A percentile compares a stretch with the other conserved stretches of the same genome.
phyloP scores from a whole-genome alignment of 2,113 vertebrate species.

The Cyphomyrus plagiostoma region DNA sequence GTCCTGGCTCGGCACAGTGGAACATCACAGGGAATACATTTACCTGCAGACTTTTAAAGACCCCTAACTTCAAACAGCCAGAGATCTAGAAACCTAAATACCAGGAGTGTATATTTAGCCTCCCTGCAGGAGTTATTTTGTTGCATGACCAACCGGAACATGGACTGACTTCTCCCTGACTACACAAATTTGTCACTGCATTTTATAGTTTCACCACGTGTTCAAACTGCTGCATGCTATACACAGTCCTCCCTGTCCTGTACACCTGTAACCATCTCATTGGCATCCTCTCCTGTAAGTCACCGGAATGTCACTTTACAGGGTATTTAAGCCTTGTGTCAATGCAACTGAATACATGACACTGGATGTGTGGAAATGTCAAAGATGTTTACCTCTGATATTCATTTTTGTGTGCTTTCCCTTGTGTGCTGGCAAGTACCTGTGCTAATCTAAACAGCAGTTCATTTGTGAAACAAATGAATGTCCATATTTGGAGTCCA shows the following conservation, averaged over 20 bases:
- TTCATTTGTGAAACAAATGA: background rate
- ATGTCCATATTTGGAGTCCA: background rate
- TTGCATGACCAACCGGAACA: conserved; percentile 56
- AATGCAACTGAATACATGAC: background rate
- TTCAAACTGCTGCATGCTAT: conserved; percentile 23
- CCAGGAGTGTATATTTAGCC: conserved; percentile 48
- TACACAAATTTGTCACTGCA: conserved; percentile 58
- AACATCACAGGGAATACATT: conserved; percentile 13
- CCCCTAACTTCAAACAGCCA: background rate
- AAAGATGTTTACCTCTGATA: background rate
- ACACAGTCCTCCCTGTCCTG: background rate
- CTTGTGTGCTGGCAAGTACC: background rate
- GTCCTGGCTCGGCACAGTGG: background rate
- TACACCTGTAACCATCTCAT: background rate
- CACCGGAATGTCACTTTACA: background rate
- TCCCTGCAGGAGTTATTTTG: conserved; percentile 48
- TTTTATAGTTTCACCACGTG: conserved; percentile 60
- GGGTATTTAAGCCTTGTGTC: background rate
- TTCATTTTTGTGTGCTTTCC: background rate
- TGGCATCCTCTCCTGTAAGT: background rate
- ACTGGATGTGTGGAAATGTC: background rate
- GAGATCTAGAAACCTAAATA: conserved; percentile 19
- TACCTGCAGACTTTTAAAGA: conserved; percentile 12
- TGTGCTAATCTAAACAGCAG: background rate
- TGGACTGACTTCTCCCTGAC: conserved; percentile 55